These are phyloP conservation scores for Dryobotodes eremita DNA, from an alignment of 2,888 invertebrate genomes.

Conservation along the genomic window DNA sequence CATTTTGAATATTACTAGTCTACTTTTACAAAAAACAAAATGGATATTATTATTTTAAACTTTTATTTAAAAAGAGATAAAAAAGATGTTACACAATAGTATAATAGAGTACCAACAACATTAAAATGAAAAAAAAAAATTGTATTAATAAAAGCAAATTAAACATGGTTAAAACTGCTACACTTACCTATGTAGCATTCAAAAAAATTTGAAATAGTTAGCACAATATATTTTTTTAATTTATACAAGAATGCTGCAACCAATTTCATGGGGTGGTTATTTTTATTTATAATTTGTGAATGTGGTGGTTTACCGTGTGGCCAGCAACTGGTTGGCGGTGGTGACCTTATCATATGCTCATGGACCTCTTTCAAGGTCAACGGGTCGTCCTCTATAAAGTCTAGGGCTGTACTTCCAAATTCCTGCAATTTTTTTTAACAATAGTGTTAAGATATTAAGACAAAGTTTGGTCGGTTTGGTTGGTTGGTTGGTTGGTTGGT, in stretches of 20 bases:
- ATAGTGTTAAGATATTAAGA: not conserved
- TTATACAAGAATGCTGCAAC: conserved; percentile 15
- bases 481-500: no score
- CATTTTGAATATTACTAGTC: not conserved
- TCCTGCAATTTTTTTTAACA: conserved; percentile 78
- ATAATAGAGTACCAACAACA: not conserved
- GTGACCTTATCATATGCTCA: conserved; percentile 95
- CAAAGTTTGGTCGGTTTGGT: not conserved
- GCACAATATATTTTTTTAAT: conserved; percentile 46
- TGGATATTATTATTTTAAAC: not conserved
- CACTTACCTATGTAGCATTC: conserved; percentile 41
- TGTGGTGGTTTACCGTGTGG: conserved; percentile 87
- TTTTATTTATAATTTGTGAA: conserved; percentile 15
- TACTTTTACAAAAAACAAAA: conserved; percentile 34
- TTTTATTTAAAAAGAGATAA: conserved; percentile 19
- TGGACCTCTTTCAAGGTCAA: conserved; percentile 94
- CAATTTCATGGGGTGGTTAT: conserved; percentile 6
- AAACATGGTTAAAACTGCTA: conserved; percentile 30
- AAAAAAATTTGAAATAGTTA: conserved; percentile 39
- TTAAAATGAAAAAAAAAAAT: not conserved
- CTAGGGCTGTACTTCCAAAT: conserved; percentile 87
- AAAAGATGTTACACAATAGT: not conserved
- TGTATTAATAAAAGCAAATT: conserved; percentile 1
- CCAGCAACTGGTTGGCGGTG: conserved; percentile 94
- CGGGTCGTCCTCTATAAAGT: conserved; percentile 92